A percentile compares a stretch with the other conserved stretches of the same genome.
These are phyloP conservation scores for human DNA, from an alignment of 2,113 vertebrate species.

Conservation along the genomic window GRCh38 chr20:13587001-13587500, in stretches of 20 bases:
- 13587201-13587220: neutral
- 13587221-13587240: neutral
- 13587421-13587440: slow-evolving; percentile 34
- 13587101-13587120: slow-evolving; percentile 20
- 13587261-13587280: slow-evolving; percentile 97
- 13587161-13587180: neutral
- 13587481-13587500: neutral
- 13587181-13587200: slow-evolving; percentile 14
- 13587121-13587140: neutral
- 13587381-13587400: slow-evolving; percentile 67
- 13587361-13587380: slow-evolving; percentile 94
- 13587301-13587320: slow-evolving; percentile 98
- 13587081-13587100: neutral
- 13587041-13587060: neutral
- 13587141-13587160: slow-evolving; percentile 27
- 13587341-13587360: slow-evolving; percentile 98
- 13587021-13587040: neutral
- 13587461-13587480: neutral
- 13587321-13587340: slow-evolving; percentile 98
- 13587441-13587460: neutral
- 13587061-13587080: slow-evolving; percentile 44
- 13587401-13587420: slow-evolving; percentile 37
- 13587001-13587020: slow-evolving; percentile 24
- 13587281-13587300: slow-evolving; percentile 99
- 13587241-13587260: slow-evolving; percentile 92